Evolutionary conservation across 37 sponge, comb jelly and placozoan genomes (phyloP).

Genomic region (Halisarca cf. caerulea): DNA sequence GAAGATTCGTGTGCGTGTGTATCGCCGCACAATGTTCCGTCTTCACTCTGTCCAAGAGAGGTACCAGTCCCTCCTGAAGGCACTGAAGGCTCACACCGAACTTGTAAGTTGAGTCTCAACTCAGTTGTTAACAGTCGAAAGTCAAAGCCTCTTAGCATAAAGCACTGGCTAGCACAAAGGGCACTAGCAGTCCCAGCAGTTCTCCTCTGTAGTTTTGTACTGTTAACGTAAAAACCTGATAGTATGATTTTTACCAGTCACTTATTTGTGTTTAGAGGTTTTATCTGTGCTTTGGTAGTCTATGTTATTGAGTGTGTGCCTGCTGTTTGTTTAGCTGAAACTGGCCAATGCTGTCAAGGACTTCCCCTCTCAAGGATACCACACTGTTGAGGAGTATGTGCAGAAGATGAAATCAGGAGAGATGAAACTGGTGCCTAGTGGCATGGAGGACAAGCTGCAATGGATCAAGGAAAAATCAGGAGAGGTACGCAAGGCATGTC

Average conservation of each 20-base stretch:
- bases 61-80: constrained; percentile 38
- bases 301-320: background rate
- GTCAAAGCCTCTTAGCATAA: too few species aligned
- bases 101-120: constrained; percentile 50
- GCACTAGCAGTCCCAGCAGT: too few species aligned
- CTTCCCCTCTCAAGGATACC: constrained; percentile 43
- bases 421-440: background rate
- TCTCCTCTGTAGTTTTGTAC: background rate
- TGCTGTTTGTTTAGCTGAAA: constrained; percentile 35
- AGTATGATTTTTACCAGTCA: too few species aligned
- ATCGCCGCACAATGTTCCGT: constrained; percentile 46
- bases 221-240: too few species aligned
- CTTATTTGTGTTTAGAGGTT: too few species aligned
- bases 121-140: too few species aligned
- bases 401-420: constrained; percentile 19
- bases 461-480: constrained; percentile 43
- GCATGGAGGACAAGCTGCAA: background rate
- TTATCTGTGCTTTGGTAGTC: background rate
- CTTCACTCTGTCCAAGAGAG: constrained; percentile 48
- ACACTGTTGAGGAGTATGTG: constrained; percentile 16
- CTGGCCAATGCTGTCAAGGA: constrained; percentile 43
- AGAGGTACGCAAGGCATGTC: background rate
- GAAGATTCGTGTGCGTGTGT: constrained; percentile 50
- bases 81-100: constrained; percentile 46
- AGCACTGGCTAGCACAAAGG: background rate